These are phyloP conservation scores for Lepus europaeus DNA, from an alignment of 2,113 vertebrate species.

Conservation along the genomic window DNA sequence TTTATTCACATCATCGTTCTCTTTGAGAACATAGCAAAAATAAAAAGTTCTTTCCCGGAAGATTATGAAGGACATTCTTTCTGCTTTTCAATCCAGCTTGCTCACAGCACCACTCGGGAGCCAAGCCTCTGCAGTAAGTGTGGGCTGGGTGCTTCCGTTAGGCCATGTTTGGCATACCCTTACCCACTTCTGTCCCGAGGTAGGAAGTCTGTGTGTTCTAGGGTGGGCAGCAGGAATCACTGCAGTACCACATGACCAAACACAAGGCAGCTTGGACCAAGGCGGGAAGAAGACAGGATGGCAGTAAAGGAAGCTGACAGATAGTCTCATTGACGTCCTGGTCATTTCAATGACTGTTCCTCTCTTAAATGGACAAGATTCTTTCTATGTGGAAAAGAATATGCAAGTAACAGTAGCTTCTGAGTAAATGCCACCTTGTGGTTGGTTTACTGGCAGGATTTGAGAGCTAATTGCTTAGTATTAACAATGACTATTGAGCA, in stretches of 20 bases:
- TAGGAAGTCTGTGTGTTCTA: no score
- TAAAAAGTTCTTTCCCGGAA: neutral
- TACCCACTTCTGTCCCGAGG: no score
- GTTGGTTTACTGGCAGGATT: neutral
- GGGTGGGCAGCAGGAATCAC: no score
- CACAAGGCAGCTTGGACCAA: neutral
- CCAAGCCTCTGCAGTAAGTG: no score
- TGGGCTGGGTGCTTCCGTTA: no score
- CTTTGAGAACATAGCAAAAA: neutral
- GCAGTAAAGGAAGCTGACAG: neutral
- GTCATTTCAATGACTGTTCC: neutral
- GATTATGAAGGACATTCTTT: neutral
- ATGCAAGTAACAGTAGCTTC: neutral
- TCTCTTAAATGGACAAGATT: neutral
- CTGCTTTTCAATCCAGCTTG: neutral
- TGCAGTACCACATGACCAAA: no score
- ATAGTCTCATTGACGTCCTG: neutral
- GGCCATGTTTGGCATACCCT: no score
- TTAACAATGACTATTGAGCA: neutral
- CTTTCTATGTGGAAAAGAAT: neutral
- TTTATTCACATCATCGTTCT: neutral
- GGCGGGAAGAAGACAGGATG: neutral
- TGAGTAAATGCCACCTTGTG: neutral
- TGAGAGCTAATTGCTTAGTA: conserved; percentile 60
- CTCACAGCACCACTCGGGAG: neutral